Percentiles rank a stretch among this genome's conserved stretches.
Conservation (phyloP, 1,140 invertebrate genomes). For the Papilio aristodemus region DNA sequence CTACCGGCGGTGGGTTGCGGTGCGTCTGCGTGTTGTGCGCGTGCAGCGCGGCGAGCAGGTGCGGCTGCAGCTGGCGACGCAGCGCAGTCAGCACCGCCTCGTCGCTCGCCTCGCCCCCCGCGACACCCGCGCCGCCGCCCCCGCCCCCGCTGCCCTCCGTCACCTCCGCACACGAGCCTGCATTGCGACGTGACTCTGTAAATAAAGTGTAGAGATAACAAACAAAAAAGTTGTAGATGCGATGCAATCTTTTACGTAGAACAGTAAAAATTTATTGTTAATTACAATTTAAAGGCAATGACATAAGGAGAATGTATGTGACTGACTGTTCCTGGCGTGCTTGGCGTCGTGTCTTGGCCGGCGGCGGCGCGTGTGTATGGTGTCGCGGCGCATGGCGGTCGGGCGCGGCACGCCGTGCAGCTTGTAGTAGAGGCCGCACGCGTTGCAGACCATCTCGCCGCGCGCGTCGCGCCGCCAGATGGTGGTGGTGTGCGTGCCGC, state of each 20-base stretch:
- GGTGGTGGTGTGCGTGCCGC: constrained; percentile 93
- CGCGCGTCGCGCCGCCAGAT: constrained; percentile 94
- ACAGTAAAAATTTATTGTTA: too few relatives aligned
- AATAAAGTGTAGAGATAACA: neutral
- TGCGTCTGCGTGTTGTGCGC: constrained; percentile 57
- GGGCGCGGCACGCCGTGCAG: constrained; percentile 94
- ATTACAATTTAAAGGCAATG: neutral
- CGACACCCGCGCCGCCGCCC: constrained; percentile 63
- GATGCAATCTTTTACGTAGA: too few relatives aligned
- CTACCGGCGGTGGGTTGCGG: constrained; percentile 50
- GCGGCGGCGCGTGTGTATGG: constrained; percentile 96
- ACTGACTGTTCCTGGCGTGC: constrained; percentile 72
- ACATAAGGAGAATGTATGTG: neutral
- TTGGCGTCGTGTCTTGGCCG: constrained; percentile 87
- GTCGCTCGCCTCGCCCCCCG: constrained; percentile 66
- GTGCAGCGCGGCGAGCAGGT: constrained; percentile 82
- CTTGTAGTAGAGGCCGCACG: constrained; percentile 96
- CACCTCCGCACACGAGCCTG: constrained; percentile 28
- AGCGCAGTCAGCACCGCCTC: constrained; percentile 84
- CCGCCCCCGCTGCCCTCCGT: constrained; percentile 56
- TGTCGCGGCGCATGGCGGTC: constrained; percentile 97
- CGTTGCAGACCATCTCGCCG: constrained; percentile 96
- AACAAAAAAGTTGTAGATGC: too few relatives aligned
- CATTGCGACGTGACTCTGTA: constrained; percentile 53
- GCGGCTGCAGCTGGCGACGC: constrained; percentile 83